Evolutionary conservation across 2,797 vertebrate genomes (phyloP).

Genomic region (Sciaenops ocellatus): DNA sequence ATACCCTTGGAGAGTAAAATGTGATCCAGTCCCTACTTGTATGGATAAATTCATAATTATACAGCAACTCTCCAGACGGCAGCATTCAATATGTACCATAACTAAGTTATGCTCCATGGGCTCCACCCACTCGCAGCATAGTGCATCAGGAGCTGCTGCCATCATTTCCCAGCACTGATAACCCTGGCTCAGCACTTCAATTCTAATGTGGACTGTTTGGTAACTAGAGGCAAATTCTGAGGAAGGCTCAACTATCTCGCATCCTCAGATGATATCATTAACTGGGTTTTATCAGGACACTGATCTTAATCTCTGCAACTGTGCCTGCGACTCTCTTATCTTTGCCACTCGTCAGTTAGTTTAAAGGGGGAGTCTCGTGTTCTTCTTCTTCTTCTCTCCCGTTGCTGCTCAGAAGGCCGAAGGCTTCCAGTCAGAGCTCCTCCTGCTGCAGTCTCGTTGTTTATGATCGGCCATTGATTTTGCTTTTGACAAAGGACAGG

Average conservation of each 20-base stretch:
- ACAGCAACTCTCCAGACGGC: not conserved
- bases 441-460: slow-evolving; percentile 13
- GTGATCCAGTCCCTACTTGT: not conserved
- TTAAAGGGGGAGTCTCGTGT: slow-evolving; percentile 15
- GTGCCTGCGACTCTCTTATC: slow-evolving; percentile 37
- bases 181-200: slow-evolving; percentile 27
- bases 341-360: slow-evolving; percentile 31
- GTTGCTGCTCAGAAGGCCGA: slow-evolving; percentile 2
- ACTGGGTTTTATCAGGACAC: slow-evolving; percentile 33
- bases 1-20: not conserved
- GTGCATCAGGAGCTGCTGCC: slow-evolving; percentile 11
- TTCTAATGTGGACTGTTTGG: slow-evolving; percentile 26
- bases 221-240: slow-evolving; percentile 31
- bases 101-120: not conserved
- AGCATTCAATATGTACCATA: not conserved
- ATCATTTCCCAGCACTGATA: slow-evolving; percentile 18
- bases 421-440: slow-evolving; percentile 11
- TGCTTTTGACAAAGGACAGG: slow-evolving; percentile 52
- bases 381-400: not conserved
- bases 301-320: slow-evolving; percentile 38
- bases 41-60: slow-evolving; percentile 13
- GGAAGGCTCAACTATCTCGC: slow-evolving; percentile 20
- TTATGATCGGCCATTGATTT: slow-evolving; percentile 62
- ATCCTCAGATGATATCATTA: slow-evolving; percentile 47
- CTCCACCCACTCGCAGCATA: slow-evolving; percentile 11